These are phyloP conservation scores for Acomys russatus DNA, from an alignment of 2,797 vertebrate genomes.

Conservation along the genomic window DNA sequence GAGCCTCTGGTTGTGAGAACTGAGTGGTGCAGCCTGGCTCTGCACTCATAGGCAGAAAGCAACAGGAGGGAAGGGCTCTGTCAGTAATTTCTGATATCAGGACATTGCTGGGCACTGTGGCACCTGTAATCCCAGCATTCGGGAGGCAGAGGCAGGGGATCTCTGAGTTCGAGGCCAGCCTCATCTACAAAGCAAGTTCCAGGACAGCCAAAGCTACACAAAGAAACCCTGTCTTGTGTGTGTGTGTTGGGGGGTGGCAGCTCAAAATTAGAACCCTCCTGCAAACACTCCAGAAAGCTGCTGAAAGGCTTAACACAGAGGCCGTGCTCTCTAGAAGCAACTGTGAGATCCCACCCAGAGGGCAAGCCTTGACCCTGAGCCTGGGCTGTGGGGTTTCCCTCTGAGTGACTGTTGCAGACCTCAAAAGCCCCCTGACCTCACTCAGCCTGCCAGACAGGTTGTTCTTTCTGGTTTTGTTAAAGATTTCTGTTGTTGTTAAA, in stretches of 20 bases:
- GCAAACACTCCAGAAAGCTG: neutral
- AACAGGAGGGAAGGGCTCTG: neutral
- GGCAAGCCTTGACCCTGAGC: fast-evolving
- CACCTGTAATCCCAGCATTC: neutral
- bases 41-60: neutral
- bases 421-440: neutral
- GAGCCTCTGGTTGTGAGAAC: neutral
- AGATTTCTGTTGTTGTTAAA: neutral
- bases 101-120: neutral
- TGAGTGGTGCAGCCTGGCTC: fast-evolving
- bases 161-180: neutral
- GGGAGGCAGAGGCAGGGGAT: neutral
- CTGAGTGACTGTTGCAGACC: fast-evolving
- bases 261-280: fast-evolving
- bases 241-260: too few species aligned
- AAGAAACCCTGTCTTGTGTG: too few species aligned
- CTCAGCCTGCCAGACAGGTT: fast-evolving
- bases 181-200: neutral
- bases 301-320: neutral
- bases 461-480: neutral
- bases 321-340: neutral
- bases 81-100: fast-evolving
- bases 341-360: neutral
- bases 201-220: neutral
- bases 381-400: neutral